These are phyloP conservation scores for Pyrocephalus nanus DNA, from an alignment of 2,797 vertebrate species.

Conservation along the genomic window DNA sequence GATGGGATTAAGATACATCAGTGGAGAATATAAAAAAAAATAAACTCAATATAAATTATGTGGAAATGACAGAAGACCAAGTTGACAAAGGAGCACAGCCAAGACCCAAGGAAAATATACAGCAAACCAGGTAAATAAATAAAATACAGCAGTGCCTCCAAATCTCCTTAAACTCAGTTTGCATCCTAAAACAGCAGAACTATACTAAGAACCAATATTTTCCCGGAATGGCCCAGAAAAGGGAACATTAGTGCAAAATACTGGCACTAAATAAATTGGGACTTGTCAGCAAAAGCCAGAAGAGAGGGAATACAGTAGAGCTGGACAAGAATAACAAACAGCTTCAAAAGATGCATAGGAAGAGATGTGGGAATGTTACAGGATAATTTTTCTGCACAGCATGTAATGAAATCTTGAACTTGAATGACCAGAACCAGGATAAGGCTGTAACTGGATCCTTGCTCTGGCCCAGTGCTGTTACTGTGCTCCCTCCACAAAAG, in stretches of 20 bases:
- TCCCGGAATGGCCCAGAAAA: neutral
- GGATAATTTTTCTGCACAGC: neutral
- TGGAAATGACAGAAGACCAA: neutral
- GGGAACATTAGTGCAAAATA: neutral
- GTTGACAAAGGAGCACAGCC: neutral
- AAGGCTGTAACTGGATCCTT: neutral
- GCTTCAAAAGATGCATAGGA: neutral
- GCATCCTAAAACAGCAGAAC: neutral
- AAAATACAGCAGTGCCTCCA: neutral
- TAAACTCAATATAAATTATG: neutral
- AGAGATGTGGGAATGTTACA: accelerated
- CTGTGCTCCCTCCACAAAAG: too few relatives aligned
- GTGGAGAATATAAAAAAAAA: neutral
- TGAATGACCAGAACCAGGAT: neutral
- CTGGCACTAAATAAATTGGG: neutral
- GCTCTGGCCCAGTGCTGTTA: neutral
- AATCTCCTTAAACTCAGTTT: neutral
- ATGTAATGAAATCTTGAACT: neutral
- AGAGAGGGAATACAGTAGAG: accelerated
- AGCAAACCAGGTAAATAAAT: neutral
- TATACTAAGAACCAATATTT: accelerated
- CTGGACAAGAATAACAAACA: neutral
- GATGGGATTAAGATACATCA: neutral
- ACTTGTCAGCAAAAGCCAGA: neutral
- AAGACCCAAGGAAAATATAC: neutral